phyloP scores from a whole-genome alignment of 2,797 vertebrate species.

The Gobio occitaniae region DNA sequence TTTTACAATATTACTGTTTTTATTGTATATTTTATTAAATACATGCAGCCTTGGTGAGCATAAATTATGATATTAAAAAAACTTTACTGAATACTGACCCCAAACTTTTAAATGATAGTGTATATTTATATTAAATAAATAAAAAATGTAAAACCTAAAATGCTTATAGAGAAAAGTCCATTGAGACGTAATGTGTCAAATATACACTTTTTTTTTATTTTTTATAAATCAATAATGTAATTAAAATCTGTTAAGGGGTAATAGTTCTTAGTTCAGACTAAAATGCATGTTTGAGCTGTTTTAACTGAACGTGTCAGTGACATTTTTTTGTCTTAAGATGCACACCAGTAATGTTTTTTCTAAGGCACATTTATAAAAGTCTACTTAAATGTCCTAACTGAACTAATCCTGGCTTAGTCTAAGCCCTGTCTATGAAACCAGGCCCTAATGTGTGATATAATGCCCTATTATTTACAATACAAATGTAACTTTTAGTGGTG shows the following conservation, averaged over 20 bases:
- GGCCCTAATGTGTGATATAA: not conserved
- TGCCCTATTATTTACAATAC: not conserved
- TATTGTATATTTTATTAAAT: not conserved
- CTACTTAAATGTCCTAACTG: too few relatives aligned
- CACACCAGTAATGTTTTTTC: too few relatives aligned
- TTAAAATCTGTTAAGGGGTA: not conserved
- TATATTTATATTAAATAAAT: not conserved
- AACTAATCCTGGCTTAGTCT: too few relatives aligned
- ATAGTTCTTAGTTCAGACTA: too few relatives aligned
- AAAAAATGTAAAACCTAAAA: not conserved
- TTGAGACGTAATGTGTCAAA: not conserved
- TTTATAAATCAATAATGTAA: not conserved
- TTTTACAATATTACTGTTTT: not conserved
- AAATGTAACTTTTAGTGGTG: not conserved
- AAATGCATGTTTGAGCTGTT: too few relatives aligned
- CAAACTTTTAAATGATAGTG: not conserved
- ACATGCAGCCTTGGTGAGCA: not conserved
- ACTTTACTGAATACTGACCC: fast-evolving
- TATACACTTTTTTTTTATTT: not conserved
- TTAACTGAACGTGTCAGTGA: too few relatives aligned
- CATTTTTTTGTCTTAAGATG: too few relatives aligned
- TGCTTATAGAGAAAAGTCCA: not conserved
- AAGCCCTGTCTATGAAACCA: too few relatives aligned
- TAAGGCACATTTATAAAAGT: too few relatives aligned
- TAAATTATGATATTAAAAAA: not conserved